Percentiles rank a stretch among this genome's conserved stretches.
Conservation (phyloP, 2,113 vertebrate species). For the Taurulus bubalis region DNA sequence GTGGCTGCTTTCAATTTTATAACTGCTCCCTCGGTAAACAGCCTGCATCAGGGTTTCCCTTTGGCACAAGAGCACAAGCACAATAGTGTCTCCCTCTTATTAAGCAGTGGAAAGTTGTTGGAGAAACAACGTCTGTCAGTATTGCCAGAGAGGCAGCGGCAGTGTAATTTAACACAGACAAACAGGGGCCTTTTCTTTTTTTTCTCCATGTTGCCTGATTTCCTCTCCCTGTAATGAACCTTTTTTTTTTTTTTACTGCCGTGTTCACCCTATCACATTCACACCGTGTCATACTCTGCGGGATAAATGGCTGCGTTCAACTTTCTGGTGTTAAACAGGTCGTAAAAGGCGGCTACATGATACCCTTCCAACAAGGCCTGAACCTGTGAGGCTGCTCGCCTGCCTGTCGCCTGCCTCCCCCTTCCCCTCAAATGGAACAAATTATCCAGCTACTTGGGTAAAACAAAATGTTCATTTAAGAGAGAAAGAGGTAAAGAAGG, state of each 20-base stretch:
- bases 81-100: conserved; percentile 49
- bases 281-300: conserved; percentile 56
- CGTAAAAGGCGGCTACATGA: conserved; percentile 78
- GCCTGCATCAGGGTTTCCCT: conserved; percentile 51
- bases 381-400: conserved; percentile 70
- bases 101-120: conserved; percentile 60
- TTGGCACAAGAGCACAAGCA: conserved; percentile 50
- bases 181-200: conserved; percentile 57
- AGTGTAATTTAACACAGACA: conserved; percentile 66
- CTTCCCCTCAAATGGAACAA: conserved; percentile 73
- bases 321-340: conserved; percentile 79
- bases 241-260: conserved; percentile 56
- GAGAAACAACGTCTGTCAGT: conserved; percentile 53
- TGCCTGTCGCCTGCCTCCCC: conserved; percentile 65
- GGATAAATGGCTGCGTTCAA: conserved; percentile 74
- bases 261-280: conserved; percentile 62
- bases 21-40: conserved; percentile 40
- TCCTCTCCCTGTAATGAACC: conserved; percentile 68
- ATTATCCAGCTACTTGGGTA: conserved; percentile 62
- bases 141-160: conserved; percentile 56
- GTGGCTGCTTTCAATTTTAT: conserved; percentile 40
- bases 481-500: conserved; percentile 33
- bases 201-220: conserved; percentile 73
- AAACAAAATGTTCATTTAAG: conserved; percentile 71
- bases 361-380: conserved; percentile 70